phyloP scores from a whole-genome alignment of 2,797 vertebrate genomes.

The Xenopus petersii region DNA sequence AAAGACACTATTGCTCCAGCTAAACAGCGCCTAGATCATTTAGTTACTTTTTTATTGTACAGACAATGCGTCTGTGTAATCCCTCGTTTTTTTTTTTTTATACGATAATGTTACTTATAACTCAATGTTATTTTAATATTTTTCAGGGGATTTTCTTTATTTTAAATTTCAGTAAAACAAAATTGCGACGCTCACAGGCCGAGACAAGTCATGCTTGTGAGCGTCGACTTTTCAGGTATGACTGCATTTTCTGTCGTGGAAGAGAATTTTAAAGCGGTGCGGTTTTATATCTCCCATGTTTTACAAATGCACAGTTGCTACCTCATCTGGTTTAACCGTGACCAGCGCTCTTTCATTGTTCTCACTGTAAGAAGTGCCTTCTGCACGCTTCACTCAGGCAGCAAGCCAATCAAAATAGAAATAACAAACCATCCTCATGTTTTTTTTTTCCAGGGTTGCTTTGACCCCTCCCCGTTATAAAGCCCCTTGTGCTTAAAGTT shows the following conservation, averaged over 20 bases:
- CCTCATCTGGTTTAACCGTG: constrained; percentile 36
- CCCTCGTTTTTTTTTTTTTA: constrained; percentile 45
- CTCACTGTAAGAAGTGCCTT: constrained; percentile 7
- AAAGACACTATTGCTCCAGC: constrained; percentile 64
- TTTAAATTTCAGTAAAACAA: not conserved
- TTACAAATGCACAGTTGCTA: constrained; percentile 47
- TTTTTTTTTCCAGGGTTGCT: not conserved
- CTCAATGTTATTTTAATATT: constrained; percentile 40
- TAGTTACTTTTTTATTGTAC: constrained; percentile 72
- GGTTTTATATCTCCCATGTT: constrained; percentile 24
- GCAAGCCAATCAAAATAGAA: not conserved
- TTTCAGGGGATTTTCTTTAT: constrained; percentile 10
- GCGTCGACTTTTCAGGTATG: no score
- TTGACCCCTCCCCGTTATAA: not conserved
- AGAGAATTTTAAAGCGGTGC: not conserved
- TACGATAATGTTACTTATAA: constrained; percentile 47
- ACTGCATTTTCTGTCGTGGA: no score
- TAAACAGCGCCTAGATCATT: constrained; percentile 59
- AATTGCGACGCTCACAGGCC: no score
- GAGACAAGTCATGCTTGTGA: no score
- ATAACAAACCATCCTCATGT: not conserved
- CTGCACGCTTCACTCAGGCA: not conserved
- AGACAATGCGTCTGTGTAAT: constrained; percentile 62
- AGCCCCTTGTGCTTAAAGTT: not conserved
- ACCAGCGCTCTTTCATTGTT: not conserved